These are phyloP conservation scores for Stratiomys singularior DNA, from an alignment of 2,888 invertebrate genomes.

Conservation along the genomic window DNA sequence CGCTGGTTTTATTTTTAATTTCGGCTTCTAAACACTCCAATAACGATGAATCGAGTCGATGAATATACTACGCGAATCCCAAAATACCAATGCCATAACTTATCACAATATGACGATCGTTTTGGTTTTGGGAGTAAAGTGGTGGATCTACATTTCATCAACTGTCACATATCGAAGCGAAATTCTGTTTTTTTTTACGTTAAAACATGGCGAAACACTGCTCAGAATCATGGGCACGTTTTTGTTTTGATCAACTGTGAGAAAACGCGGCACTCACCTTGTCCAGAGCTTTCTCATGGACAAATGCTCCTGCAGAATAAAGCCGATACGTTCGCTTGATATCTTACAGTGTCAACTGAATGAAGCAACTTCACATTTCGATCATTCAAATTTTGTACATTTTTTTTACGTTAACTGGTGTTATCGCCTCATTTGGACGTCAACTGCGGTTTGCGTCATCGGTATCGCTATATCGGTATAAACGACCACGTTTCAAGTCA, in stretches of 20 bases:
- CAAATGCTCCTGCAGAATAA: conserved; percentile 3
- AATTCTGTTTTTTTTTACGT: not conserved
- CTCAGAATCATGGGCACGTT: not conserved
- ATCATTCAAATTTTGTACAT: not conserved
- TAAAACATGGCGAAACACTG: not conserved
- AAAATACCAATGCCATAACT: not conserved
- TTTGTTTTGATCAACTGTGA: too few species aligned
- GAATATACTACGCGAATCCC: not conserved
- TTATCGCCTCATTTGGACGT: not conserved
- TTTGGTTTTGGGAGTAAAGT: too few species aligned
- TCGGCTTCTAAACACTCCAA: not conserved
- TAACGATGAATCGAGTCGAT: not conserved
- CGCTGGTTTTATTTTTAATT: not conserved
- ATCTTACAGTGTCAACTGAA: not conserved
- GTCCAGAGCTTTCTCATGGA: not conserved
- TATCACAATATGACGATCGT: not conserved
- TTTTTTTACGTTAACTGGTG: not conserved
- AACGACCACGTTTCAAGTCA: not conserved
- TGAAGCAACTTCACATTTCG: not conserved
- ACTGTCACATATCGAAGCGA: not conserved
- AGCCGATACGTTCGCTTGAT: not conserved
- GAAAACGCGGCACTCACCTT: not conserved
- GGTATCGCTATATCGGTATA: too few species aligned
- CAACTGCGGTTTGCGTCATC: too few species aligned
- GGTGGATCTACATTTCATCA: not conserved